These are phyloP conservation scores for Sander vitreus DNA, from an alignment of 2,113 vertebrate species.

Conservation along the genomic window DNA sequence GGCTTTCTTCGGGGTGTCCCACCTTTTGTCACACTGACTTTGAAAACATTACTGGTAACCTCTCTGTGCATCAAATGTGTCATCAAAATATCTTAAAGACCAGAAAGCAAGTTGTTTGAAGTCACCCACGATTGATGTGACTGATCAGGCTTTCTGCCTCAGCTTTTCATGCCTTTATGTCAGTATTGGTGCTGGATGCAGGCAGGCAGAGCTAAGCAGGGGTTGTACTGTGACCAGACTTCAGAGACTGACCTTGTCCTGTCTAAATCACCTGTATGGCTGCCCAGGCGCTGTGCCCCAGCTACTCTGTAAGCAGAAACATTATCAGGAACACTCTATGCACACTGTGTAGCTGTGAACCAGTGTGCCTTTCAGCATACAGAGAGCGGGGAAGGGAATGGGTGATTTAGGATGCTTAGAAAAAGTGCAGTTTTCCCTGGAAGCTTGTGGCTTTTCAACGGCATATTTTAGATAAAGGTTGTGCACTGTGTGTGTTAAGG, in stretches of 20 bases:
- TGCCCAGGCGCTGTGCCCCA: slow-evolving; percentile 52
- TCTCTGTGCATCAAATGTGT: background rate
- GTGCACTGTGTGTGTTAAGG: background rate
- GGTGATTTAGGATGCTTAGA: background rate
- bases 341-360: slow-evolving; percentile 34
- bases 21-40: background rate
- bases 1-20: no score
- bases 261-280: slow-evolving; percentile 69
- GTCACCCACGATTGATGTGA: background rate
- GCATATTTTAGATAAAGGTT: background rate
- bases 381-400: background rate
- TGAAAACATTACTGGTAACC: background rate
- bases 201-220: background rate
- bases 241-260: slow-evolving; percentile 64
- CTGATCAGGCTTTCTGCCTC: background rate
- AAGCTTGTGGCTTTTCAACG: background rate
- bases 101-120: background rate
- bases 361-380: slow-evolving; percentile 17
- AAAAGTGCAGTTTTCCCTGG: slow-evolving; percentile 28
- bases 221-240: slow-evolving; percentile 34
- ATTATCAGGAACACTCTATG: slow-evolving; percentile 31
- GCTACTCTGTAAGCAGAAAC: slow-evolving; percentile 65
- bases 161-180: background rate
- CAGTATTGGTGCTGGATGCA: background rate
- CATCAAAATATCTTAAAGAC: background rate